Base-by-base conservation (phyloP, 2,888 invertebrate species). In the Automeris io region DNA sequence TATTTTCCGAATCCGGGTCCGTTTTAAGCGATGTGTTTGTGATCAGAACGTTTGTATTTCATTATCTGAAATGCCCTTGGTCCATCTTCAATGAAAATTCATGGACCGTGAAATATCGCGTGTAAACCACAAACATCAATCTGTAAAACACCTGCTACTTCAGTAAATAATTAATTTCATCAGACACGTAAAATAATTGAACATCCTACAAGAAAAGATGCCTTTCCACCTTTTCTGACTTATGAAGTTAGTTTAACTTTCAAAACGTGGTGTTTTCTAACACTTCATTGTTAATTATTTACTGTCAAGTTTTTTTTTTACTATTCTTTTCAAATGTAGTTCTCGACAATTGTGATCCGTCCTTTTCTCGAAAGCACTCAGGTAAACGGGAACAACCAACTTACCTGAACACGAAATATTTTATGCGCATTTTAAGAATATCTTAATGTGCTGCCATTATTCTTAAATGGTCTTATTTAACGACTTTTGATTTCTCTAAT, bases 371-470 rank as follows among this genome's bases (percentile, higher is more conserved):
- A n/a, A 55, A 49, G 46, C 46, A 54, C 64, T 61, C 81, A 83
- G 83, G 83, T 83, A 85, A 77, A 73, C 72, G 65, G 61, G 68
- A 59, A 54, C 64, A 54, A 51, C 59, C 51, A 50, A 56, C 70
- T 77, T 82, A 81, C 81, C 81, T 80, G 74, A 60, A 70, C 73
- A 73, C 67, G 67, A 63, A 66, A 66, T 61, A 62, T 54, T 67
- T 50, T 41, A 54, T 52, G 54, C 54, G 45, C 40, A 50, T 22
- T 12, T 26, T 16, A 26, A 13, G 8, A 26, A 16, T 29, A 16
- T 16, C 29, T 34, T 26, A 23, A 34, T 33, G 21, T 13, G 40
- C 49, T 46, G 55, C 53, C 23, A 23, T 31, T 31, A 31, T 23
- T 37, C 16, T 31, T 37, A 32, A 32, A 29, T 29, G 1, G 16